These are phyloP conservation scores for Boloria euphrosyne DNA, from an alignment of 2,888 invertebrate genomes.

Conservation along the genomic window DNA sequence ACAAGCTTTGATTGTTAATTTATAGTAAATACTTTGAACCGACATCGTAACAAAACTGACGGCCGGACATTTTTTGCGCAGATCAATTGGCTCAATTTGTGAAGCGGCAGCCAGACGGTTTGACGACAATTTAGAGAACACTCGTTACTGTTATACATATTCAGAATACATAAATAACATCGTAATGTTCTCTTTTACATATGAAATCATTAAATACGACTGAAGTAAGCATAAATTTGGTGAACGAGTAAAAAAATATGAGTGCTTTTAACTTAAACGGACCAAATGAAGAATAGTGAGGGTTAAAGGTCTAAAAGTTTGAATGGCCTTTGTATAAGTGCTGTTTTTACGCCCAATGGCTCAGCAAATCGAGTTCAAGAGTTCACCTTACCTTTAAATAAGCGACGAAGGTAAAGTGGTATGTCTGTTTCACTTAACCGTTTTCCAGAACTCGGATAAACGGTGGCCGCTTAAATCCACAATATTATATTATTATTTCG, in stretches of 20 bases:
- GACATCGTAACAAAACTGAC: constrained; percentile 30
- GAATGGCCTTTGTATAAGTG: constrained; percentile 23
- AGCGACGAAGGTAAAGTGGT: constrained; percentile 75
- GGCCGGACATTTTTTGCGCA: constrained; percentile 33
- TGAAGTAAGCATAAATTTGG: not conserved
- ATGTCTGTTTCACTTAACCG: constrained; percentile 75
- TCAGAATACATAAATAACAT: constrained; percentile 22
- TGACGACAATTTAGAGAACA: constrained; percentile 56
- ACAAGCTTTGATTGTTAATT: constrained; percentile 13
- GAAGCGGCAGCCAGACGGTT: constrained; percentile 58
- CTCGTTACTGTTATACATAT: constrained; percentile 41
- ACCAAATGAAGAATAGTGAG: not conserved
- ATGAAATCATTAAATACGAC: too few relatives aligned
- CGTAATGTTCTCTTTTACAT: too few relatives aligned
- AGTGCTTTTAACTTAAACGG: not conserved
- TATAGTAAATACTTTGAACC: constrained; percentile 24
- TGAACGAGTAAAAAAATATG: not conserved
- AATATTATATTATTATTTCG: constrained; percentile 64
- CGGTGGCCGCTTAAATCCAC: constrained; percentile 60
- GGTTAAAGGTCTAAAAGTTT: constrained; percentile 5
- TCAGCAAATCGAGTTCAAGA: constrained; percentile 57
- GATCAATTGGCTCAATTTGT: constrained; percentile 67
- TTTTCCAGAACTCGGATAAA: constrained; percentile 59
- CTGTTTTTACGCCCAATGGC: constrained; percentile 38
- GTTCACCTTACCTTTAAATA: constrained; percentile 68